Base-by-base conservation (phyloP, 2,888 invertebrate genomes). In the Lutraria lutraria region DNA sequence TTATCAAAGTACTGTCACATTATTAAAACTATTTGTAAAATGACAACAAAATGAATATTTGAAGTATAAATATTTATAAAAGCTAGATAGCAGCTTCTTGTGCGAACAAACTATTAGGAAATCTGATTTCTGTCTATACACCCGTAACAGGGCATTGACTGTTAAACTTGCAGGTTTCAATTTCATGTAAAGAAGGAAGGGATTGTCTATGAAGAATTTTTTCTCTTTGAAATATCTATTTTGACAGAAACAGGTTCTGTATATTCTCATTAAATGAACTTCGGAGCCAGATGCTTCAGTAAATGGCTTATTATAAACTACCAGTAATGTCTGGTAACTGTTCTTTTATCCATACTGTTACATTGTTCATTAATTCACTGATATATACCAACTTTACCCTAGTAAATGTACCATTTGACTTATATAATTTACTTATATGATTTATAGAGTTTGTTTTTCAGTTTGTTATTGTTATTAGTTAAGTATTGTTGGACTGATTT, bases 151-250 rank as follows among this genome's bases (percentile, higher is more conserved):
- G 56, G 13, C 8, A 43, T 56, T 56, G 56, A 2, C 56, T 16
- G 15, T 56, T 8, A 56, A 56, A 56, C 19, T 56, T 12, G 56
- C 19, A 56, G 19, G 63, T 76, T 76, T 76, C 72, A 72, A 72
- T 72, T 72, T 72, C 31, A 72, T 29, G 25, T 34, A 76, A 13
- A 76, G 25, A 54, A 29, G 25, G 43, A 8, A 19, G 16, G 16
- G 56, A 19, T 43, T 83, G 68, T 83, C 52, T 53, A 85, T 56
- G 53, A 76, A 85, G 4, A 29, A 79, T 29, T 79, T 43, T 79
- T 76, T 85, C 0, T 68, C 29, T 43, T 52, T 83, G 43, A 60
- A 21, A 83, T 68, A 79, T 72, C 68, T 85, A 79, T 85, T 85
- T 53, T 85, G 85, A 85, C 85, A 85, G 76, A 21, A 79, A 21